These are phyloP conservation scores for Falcunculus frontatus DNA, from an alignment of 2,113 vertebrate species.

Conservation along the genomic window DNA sequence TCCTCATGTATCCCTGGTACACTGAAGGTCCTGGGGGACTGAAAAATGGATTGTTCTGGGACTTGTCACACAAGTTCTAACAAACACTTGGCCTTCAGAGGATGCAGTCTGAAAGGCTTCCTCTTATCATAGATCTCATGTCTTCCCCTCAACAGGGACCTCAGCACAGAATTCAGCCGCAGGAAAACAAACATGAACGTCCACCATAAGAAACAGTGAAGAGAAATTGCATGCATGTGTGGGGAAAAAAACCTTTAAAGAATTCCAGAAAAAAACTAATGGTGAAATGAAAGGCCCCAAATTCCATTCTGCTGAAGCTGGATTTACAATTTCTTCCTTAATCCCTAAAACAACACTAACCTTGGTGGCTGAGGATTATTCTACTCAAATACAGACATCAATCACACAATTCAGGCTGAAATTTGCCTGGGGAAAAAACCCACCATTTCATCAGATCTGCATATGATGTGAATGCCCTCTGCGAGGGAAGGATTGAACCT, in stretches of 20 bases:
- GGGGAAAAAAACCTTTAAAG: not conserved
- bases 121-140: fast-evolving
- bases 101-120: not conserved
- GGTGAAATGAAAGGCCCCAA: not conserved
- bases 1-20: not conserved
- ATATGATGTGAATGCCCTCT: not conserved
- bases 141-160: not conserved
- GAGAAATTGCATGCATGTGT: not conserved
- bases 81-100: not conserved
- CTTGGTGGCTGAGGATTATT: not conserved
- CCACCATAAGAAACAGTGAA: not conserved
- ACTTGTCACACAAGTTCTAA: not conserved
- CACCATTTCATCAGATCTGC: not conserved
- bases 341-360: not conserved
- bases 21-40: not conserved
- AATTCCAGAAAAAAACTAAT: not conserved
- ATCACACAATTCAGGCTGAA: not conserved
- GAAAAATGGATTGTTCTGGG: not conserved
- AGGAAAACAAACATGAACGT: not conserved
- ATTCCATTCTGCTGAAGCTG: not conserved
- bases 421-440: not conserved
- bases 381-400: not conserved
- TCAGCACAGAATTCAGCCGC: not conserved
- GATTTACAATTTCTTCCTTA: not conserved
- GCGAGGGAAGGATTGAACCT: not conserved